Percentiles rank a stretch among this genome's conserved stretches.
These are phyloP conservation scores for Caradrina kadenii DNA, from an alignment of 2,888 invertebrate species.

Conservation along the genomic window DNA sequence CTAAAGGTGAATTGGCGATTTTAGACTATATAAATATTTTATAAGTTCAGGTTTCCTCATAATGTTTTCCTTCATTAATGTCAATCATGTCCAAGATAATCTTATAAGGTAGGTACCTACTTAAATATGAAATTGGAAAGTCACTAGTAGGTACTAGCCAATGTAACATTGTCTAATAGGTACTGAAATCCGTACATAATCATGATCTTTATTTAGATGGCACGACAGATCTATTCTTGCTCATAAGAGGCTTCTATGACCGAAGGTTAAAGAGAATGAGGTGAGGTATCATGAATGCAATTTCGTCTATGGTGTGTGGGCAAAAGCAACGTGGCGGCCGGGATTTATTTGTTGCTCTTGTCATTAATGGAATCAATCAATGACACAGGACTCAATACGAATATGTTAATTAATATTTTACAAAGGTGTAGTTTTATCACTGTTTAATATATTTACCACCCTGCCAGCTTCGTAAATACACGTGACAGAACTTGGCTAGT, in stretches of 20 bases:
- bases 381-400: background rate
- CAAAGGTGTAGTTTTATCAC: background rate
- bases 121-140: too few species aligned
- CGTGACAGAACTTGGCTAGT: constrained; percentile 4
- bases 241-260: constrained; percentile 4
- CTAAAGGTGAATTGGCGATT: too few species aligned
- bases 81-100: too few species aligned
- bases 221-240: constrained; percentile 4
- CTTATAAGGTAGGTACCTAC: too few species aligned
- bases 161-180: background rate
- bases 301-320: constrained; percentile 36
- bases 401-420: background rate
- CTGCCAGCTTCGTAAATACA: background rate
- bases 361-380: constrained; percentile 4
- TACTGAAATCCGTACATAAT: background rate
- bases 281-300: constrained; percentile 30
- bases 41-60: too few species aligned
- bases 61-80: too few species aligned
- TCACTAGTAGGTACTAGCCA: too few species aligned
- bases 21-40: too few species aligned
- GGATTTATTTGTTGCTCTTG: background rate
- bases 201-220: constrained; percentile 29
- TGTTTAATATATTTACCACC: constrained; percentile 6
- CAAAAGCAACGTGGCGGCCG: constrained; percentile 23
- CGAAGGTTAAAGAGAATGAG: constrained; percentile 37